A percentile compares a stretch with the other conserved stretches of the same genome.
phyloP scores from a whole-genome alignment of 2,113 vertebrate genomes.

The western clawed frog (Xenopus tropicalis) region UCB_Xtro_10.0 CM004451.2:69349001-69349500 shows the following conservation, averaged over 20 bases:
- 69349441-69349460: too few species aligned
- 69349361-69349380: too few species aligned
- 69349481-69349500: too few species aligned
- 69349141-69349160: conserved; percentile 66
- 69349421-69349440: too few species aligned
- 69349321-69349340: background rate
- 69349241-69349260: conserved; percentile 80
- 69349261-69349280: conserved; percentile 75
- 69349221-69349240: conserved; percentile 78
- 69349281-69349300: conserved; percentile 58
- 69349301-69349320: conserved; percentile 54
- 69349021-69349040: conserved; percentile 75
- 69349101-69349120: conserved; percentile 52
- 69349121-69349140: conserved; percentile 67
- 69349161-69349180: conserved; percentile 70
- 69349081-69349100: conserved; percentile 66
- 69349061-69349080: conserved; percentile 71
- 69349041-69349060: conserved; percentile 66
- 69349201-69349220: conserved; percentile 73
- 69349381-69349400: too few species aligned
- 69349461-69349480: too few species aligned
- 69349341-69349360: background rate
- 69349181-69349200: conserved; percentile 63
- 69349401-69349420: too few species aligned
- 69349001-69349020: conserved; percentile 75